These are phyloP conservation scores for Agrochola macilenta DNA, from an alignment of 2,888 invertebrate species.

Conservation along the genomic window DNA sequence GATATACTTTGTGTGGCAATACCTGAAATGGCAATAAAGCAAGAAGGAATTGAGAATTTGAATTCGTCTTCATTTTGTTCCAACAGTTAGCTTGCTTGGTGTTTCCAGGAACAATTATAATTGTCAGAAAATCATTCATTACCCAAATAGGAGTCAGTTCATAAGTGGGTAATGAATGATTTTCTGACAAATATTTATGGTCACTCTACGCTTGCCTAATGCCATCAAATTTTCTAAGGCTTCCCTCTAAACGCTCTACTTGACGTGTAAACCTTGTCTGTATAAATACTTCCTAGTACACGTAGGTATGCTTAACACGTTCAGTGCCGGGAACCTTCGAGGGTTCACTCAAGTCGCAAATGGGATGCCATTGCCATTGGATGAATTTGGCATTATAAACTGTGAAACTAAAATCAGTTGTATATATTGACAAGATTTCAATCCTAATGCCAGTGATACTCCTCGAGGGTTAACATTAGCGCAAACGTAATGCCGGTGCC, in stretches of 20 bases:
- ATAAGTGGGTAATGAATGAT: not conserved
- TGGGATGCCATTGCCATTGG: too few species aligned
- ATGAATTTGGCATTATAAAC: too few species aligned
- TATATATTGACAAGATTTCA: too few species aligned
- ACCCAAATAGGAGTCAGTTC: too few species aligned
- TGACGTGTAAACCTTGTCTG: conserved; percentile 72
- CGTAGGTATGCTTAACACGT: not conserved
- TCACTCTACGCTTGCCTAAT: conserved; percentile 65
- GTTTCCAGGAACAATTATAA: not conserved
- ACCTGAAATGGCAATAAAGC: not conserved
- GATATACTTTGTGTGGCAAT: not conserved
- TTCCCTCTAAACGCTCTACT: conserved; percentile 79
- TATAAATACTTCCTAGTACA: conserved; percentile 47
- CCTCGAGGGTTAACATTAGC: too few species aligned
- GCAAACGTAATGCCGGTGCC: too few species aligned
- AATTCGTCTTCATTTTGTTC: not conserved
- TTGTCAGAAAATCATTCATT: too few species aligned
- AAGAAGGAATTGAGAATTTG: not conserved
- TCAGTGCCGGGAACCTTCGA: too few species aligned
- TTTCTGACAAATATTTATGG: conserved; percentile 63
- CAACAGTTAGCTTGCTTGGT: not conserved
- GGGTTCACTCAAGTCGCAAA: too few species aligned
- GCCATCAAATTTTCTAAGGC: conserved; percentile 74
- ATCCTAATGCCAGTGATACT: too few species aligned
- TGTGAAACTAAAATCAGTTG: too few species aligned